Base-by-base conservation (phyloP, 2,888 invertebrate species). In the Nineta flava region DNA sequence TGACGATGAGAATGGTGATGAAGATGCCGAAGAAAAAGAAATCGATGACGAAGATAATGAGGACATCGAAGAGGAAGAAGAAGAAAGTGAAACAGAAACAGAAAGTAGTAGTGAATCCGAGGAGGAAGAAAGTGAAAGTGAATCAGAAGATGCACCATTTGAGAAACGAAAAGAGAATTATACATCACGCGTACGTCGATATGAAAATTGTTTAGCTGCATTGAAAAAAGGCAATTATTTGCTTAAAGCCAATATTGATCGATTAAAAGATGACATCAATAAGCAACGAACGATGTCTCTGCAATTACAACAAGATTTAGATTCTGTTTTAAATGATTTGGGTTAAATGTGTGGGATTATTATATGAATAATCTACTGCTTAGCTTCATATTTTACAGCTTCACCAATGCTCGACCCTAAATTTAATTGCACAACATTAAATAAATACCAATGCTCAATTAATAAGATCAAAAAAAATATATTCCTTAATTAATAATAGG, bases 151-250 rank as follows among this genome's bases (percentile, higher is more conserved):
- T 55, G 77, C 83, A 13, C 74, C 81, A 1, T 62, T 76, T 49
- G 76, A 80, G 1, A 77, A 77, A 51, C 80, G 81, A 64, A 82
- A 81, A 58, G 72, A 71, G 2, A 83, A 83, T 58, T 67, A 83
- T 16, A 70, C 75, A 17, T 73, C 72, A 48, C 71, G 81, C 50
- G 66, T 80, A 2, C 87, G 85, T 61, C 75, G 81, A 48, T 84
- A 90, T 62, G 91, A 91, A 62, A 80, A 81, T 46, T 75, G 83
- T 53, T 71, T 91, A 9, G 76, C 81, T 38, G 86, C 87, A 0
- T 69, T 91, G 59, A 88, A 87, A 67, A 92, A 92, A 62, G 88
- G 90, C 45, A 92, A 91, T 61, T 85, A 87, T 53, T 72, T 91
- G 57, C 72, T 91, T 10, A 87, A 88, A 70, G 85, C 90, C 0